Evolutionary conservation across 2,888 invertebrate species (phyloP).

Genomic region (Acleris laterana): DNA sequence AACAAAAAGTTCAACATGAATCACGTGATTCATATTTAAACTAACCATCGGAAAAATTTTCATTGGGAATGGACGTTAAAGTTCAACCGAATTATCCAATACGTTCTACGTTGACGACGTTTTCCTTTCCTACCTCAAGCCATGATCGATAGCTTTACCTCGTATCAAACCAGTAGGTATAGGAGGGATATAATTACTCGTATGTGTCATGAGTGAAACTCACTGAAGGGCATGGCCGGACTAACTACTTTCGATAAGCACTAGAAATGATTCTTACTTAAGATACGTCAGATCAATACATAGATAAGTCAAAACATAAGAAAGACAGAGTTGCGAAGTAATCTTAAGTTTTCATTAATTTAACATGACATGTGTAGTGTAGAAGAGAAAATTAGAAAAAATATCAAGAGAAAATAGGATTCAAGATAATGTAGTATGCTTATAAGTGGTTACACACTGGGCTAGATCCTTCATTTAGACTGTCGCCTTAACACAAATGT

Average conservation of each 20-base stretch:
- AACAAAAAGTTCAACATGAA: slow-evolving; percentile 17
- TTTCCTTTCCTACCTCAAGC: slow-evolving; percentile 16
- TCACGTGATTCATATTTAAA: slow-evolving; percentile 5
- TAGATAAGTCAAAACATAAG: neutral
- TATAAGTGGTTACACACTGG: no score
- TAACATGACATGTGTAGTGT: no score
- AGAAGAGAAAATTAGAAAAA: no score
- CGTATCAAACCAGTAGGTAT: slow-evolving; percentile 2
- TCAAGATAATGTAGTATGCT: no score
- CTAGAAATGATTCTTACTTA: slow-evolving; percentile 34
- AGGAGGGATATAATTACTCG: slow-evolving; percentile 25
- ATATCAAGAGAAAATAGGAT: no score
- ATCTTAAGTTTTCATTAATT: no score
- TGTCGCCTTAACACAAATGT: no score
- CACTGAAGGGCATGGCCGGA: slow-evolving; percentile 24
- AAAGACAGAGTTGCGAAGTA: no score
- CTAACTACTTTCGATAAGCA: slow-evolving; percentile 36
- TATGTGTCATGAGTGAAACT: slow-evolving; percentile 36
- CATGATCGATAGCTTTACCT: slow-evolving; percentile 10
- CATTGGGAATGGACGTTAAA: neutral
- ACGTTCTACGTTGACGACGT: neutral
- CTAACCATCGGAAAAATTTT: neutral
- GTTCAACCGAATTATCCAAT: no score
- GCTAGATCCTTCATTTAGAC: no score
- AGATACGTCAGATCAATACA: slow-evolving; percentile 5